Conservation (phyloP, 2,797 vertebrate genomes). For the Sebastes alutus region DNA sequence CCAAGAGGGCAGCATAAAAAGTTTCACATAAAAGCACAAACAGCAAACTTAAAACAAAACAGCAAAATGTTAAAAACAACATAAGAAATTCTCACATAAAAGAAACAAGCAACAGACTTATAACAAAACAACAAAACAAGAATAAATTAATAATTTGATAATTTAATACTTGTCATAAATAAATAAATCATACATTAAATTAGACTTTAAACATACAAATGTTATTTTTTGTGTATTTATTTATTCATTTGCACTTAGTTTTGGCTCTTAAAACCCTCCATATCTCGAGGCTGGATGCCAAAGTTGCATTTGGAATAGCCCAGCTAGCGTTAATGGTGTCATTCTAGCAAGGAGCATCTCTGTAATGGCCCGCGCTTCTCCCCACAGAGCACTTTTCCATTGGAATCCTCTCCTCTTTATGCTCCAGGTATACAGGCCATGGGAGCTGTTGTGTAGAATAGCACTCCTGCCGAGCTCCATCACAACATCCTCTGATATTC, state of each 20-base stretch:
- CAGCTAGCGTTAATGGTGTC: conserved; percentile 25
- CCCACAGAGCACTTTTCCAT: conserved; percentile 41
- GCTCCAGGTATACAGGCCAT: not conserved
- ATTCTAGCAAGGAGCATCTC: conserved; percentile 12
- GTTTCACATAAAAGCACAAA: not conserved
- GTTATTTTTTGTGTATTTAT: not conserved
- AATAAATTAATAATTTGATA: not conserved
- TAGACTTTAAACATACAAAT: not conserved
- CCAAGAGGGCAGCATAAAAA: not conserved
- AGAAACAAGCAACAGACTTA: not conserved
- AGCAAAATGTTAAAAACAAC: not conserved
- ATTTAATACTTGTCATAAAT: not conserved
- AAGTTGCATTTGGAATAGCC: conserved; percentile 20
- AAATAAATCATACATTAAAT: not conserved
- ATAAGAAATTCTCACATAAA: not conserved
- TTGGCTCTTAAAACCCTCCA: not conserved
- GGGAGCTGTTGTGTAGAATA: conserved; percentile 40
- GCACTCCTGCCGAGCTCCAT: conserved; percentile 58
- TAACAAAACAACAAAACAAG: too few species aligned
- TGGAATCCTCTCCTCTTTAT: conserved; percentile 19
- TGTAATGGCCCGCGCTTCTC: conserved; percentile 23
- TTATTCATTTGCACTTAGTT: not conserved
- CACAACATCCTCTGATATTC: conserved; percentile 38
- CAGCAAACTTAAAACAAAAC: not conserved
- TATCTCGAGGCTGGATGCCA: not conserved